Evolutionary conservation across 2,113 vertebrate species (phyloP).

Genomic region (rat (Rattus norvegicus)): GRCr8 NC_086027.1:72406001-72406500

Average conservation of each 20-base stretch:
- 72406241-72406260: not conserved
- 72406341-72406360: not conserved
- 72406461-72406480: constrained; percentile 15
- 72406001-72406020: fast-evolving
- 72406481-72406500: constrained; percentile 45
- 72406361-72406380: too few species aligned
- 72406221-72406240: not conserved
- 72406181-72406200: not conserved
- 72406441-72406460: not conserved
- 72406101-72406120: not conserved
- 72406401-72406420: not conserved
- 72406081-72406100: not conserved
- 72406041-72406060: not conserved
- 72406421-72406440: not conserved
- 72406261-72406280: not conserved
- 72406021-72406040: not conserved
- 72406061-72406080: not conserved
- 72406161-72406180: not conserved
- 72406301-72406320: constrained; percentile 10
- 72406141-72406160: not conserved
- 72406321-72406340: not conserved
- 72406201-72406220: not conserved
- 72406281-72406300: constrained; percentile 4
- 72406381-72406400: not conserved
- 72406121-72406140: constrained; percentile 6